phyloP scores from a whole-genome alignment of 2,888 invertebrate genomes.

The Cephus pulcher region DNA sequence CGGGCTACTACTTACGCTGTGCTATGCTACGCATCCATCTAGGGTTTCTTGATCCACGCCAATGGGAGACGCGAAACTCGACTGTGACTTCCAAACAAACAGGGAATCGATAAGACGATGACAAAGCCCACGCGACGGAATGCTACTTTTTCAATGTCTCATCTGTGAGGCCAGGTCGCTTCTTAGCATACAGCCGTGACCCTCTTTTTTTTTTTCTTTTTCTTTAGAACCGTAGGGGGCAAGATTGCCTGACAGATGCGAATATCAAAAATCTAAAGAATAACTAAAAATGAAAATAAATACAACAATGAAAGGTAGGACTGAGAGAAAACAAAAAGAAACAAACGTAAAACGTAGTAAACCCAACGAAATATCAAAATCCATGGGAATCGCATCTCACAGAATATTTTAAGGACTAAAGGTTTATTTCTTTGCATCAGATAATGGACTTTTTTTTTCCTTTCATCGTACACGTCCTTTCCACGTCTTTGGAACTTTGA shows the following conservation, averaged over 20 bases:
- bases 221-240: neutral
- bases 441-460: too few species aligned
- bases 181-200: neutral
- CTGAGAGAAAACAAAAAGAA: neutral
- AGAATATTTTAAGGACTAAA: neutral
- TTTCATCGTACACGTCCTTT: too few species aligned
- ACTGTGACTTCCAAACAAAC: neutral
- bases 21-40: neutral
- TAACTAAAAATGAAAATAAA: neutral
- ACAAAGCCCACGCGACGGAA: neutral
- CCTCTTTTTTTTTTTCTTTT: neutral
- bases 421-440: neutral
- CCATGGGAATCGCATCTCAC: neutral
- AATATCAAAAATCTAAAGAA: neutral
- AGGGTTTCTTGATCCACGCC: neutral
- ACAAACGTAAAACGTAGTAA: neutral
- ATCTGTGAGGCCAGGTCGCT: neutral
- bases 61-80: neutral
- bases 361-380: neutral
- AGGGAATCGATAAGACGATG: neutral
- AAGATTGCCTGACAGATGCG: neutral
- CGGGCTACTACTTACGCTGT: neutral
- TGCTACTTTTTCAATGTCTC: neutral
- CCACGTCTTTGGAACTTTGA: neutral
- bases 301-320: neutral